Evolutionary conservation across 2,888 invertebrate genomes (phyloP).

Genomic region (Oegoconia quadripuncta): DNA sequence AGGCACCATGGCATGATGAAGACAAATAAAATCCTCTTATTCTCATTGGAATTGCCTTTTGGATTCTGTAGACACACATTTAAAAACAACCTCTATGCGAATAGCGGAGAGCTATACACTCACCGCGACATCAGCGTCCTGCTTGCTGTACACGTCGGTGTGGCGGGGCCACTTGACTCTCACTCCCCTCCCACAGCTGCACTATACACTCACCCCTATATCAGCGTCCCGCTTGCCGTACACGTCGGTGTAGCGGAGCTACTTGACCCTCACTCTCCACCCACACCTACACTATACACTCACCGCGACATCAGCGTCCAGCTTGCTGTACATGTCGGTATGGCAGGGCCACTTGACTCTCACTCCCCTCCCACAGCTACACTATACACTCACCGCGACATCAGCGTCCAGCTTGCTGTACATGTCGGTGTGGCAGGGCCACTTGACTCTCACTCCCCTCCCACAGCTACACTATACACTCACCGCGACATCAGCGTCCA

Average conservation of each 20-base stretch:
- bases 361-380: no score
- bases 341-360: conserved; percentile 34
- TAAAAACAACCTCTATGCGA: no score
- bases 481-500: conserved; percentile 13
- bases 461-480: no score
- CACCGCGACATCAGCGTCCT: conserved; percentile 13
- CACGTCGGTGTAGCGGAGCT: conserved; percentile 29
- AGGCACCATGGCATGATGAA: no score
- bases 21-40: no score
- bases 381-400: conserved; percentile 5
- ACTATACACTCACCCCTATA: conserved; percentile 5
- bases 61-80: no score
- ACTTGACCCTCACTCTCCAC: no score
- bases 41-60: no score
- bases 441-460: no score
- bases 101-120: neutral
- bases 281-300: conserved; percentile 22
- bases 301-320: conserved; percentile 13
- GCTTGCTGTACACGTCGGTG: conserved; percentile 24
- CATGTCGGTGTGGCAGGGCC: conserved; percentile 31
- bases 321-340: conserved; percentile 23
- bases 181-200: no score
- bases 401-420: conserved; percentile 17
- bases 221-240: conserved; percentile 17
- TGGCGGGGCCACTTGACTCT: conserved; percentile 33